Conservation (phyloP, 1,140 invertebrate species). For the Vollenhovia emeryi region DNA sequence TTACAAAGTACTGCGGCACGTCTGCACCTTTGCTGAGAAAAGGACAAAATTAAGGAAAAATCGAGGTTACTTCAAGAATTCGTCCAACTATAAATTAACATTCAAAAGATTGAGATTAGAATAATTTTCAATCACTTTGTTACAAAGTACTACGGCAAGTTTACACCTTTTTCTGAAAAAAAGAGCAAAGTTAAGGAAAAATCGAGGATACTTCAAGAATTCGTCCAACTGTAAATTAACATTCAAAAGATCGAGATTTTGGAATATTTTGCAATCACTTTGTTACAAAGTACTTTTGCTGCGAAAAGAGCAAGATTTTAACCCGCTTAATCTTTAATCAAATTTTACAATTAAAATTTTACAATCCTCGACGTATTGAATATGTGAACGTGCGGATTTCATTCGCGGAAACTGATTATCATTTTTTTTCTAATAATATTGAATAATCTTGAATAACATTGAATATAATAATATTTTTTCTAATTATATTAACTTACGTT, state of each 20-base stretch:
- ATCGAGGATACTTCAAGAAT: background rate
- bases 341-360: background rate
- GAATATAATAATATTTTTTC: no score
- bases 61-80: background rate
- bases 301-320: background rate
- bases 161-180: no score
- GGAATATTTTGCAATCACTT: background rate
- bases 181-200: constrained; percentile 9
- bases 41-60: background rate
- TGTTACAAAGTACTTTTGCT: background rate
- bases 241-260: background rate
- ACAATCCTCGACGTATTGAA: background rate
- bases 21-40: no score
- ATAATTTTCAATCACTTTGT: background rate
- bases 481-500: background rate
- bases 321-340: background rate
- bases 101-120: background rate
- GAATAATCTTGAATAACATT: no score
- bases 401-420: no score
- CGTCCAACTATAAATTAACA: background rate
- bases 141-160: background rate
- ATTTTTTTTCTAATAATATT: no score
- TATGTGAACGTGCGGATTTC: background rate
- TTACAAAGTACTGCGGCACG: background rate
- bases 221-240: background rate